Percentiles rank a stretch among this genome's conserved stretches.
phyloP scores from a whole-genome alignment of 2,888 invertebrate species.

The Nomada ruficornis region DNA sequence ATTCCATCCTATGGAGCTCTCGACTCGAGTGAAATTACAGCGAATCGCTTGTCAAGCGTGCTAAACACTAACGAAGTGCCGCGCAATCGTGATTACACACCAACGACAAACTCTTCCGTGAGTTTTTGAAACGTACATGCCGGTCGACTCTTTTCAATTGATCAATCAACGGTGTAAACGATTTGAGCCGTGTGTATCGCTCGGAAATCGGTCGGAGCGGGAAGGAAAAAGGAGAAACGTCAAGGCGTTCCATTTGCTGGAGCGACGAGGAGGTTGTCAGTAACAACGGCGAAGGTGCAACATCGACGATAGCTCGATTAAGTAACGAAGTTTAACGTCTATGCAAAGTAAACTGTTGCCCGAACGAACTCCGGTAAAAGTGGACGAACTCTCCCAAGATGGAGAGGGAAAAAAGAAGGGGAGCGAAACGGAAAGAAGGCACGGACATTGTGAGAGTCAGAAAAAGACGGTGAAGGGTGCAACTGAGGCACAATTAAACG shows the following conservation, averaged over 20 bases:
- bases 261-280: not conserved
- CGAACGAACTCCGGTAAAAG: constrained; percentile 55
- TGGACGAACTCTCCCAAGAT: constrained; percentile 9
- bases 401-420: constrained; percentile 30
- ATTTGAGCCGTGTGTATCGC: not conserved
- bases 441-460: constrained; percentile 47
- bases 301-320: constrained; percentile 29
- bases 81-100: constrained; percentile 44
- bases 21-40: constrained; percentile 56
- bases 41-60: constrained; percentile 48
- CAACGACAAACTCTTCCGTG: constrained; percentile 33
- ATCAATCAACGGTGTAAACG: constrained; percentile 1
- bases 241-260: not conserved
- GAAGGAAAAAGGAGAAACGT: not conserved
- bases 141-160: constrained; percentile 6
- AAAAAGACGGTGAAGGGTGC: constrained; percentile 44
- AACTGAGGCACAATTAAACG: constrained; percentile 78
- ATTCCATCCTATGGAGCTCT: constrained; percentile 2
- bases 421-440: constrained; percentile 30
- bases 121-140: constrained; percentile 42
- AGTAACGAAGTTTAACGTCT: constrained; percentile 75
- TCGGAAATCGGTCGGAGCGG: not conserved
- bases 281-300: not conserved
- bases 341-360: constrained; percentile 73
- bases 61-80: constrained; percentile 58